Evolutionary conservation across 2,113 vertebrate genomes (phyloP), one percentile per base, ranked within the genome.

Genomic region (Rhea pennata): DNA sequence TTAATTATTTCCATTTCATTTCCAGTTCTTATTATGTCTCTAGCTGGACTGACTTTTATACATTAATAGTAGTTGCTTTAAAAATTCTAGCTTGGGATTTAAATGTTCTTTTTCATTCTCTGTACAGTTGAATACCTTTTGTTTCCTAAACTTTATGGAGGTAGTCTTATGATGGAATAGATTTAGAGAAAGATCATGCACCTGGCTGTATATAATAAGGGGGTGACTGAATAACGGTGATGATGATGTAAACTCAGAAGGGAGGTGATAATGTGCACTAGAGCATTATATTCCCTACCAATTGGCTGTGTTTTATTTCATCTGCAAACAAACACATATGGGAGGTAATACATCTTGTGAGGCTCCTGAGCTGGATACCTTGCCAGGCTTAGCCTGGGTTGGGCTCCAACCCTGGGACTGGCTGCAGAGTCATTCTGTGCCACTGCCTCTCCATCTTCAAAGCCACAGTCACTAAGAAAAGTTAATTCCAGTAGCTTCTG

Each of bases 301-400:
- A 50, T 46, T 66, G 66, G 29, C 53, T 91, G 54, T 92, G 40
- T 39, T 95, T 95, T 92, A 83, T 91, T 91, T 85, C 62, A 62
- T 15, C 70, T 89, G 33, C 50, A 89, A 95, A 91, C 23, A 83
- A 89, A 53, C 46, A 93, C 93, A 67, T 36, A 69, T 16, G 50
- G 15, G 74, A 84, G 84, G 92, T 76, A n/a, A 65, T 46, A 53
- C 5, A 73, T 46, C 77, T 87, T 84, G 76, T 6, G 11, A 50
- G 67, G 65, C 12, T 84, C 79, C 67, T 67, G 71, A 67, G 21
- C 33, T 23, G 65, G 80, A 40, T 2, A 5, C 11, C 24, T 70
- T 67, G 20, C 21, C 58, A 62, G 50, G 27, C 15, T 81, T 29
- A 66, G 33, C 40, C 71, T 81, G 36, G 36, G 36, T 36, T 36